A percentile compares a stretch with the other conserved stretches of the same genome.
Conservation (phyloP, 1,140 invertebrate genomes). For the Lordiphosa stackelbergi region DNA sequence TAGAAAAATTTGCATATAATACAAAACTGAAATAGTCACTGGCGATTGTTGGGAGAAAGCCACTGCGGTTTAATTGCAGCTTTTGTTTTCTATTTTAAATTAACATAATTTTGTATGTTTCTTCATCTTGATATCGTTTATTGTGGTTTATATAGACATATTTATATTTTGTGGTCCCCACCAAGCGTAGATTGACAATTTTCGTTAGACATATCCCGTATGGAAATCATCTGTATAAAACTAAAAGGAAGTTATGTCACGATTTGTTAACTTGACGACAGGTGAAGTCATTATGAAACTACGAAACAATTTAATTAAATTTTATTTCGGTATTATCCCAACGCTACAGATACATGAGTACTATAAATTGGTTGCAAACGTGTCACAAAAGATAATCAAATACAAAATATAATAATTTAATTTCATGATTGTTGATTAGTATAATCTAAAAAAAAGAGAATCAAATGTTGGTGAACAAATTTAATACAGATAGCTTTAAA, state of each 20-base stretch:
- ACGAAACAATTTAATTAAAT: constrained; percentile 4
- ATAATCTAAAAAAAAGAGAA: too few relatives aligned
- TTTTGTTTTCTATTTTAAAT: constrained; percentile 59
- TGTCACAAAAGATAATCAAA: too few relatives aligned
- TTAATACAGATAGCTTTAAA: too few relatives aligned
- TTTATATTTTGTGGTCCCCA: constrained; percentile 7
- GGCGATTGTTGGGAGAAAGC: constrained; percentile 46
- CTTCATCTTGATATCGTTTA: constrained; percentile 29
- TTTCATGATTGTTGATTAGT: too few relatives aligned
- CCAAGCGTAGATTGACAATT: neutral
- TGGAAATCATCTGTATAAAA: constrained; percentile 6
- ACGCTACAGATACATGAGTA: too few relatives aligned
- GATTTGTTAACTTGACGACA: too few relatives aligned
- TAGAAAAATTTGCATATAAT: constrained; percentile 62
- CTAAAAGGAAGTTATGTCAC: too few relatives aligned
- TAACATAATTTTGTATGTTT: constrained; percentile 47
- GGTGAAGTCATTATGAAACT: neutral
- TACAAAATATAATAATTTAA: too few relatives aligned
- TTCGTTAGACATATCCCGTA: neutral
- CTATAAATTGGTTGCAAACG: too few relatives aligned
- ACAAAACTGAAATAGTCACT: constrained; percentile 62
- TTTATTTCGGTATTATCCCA: too few relatives aligned
- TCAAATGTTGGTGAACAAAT: too few relatives aligned
- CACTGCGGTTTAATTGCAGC: constrained; percentile 58
- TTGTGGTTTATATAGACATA: constrained; percentile 17